Percentiles rank a stretch among this genome's conserved stretches.
Conservation (phyloP, 1,140 invertebrate genomes). For the Antheraea pernyi region DNA sequence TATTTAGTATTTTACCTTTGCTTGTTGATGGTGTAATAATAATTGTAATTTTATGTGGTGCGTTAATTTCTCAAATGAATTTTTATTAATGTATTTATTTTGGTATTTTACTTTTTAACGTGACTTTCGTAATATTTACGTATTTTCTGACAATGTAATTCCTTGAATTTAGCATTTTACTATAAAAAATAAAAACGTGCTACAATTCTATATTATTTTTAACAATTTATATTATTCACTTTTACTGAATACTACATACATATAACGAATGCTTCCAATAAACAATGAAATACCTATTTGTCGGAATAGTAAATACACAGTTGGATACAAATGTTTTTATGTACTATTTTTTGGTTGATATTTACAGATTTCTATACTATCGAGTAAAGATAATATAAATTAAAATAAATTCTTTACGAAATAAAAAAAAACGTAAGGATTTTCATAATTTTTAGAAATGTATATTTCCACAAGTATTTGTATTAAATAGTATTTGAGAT, state of each 20-base stretch:
- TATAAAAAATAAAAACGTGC: neutral
- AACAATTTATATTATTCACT: neutral
- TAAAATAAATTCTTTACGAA: slow-evolving; percentile 28
- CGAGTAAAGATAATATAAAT: slow-evolving; percentile 43
- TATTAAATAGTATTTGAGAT: slow-evolving; percentile 10
- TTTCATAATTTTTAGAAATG: slow-evolving; percentile 5
- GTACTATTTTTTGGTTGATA: slow-evolving; percentile 12
- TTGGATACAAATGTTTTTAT: neutral
- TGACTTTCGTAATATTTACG: slow-evolving; percentile 7
- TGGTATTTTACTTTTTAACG: slow-evolving; percentile 33
- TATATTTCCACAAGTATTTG: neutral
- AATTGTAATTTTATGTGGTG: slow-evolving; percentile 55
- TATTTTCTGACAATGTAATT: neutral
- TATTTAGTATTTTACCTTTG: slow-evolving; percentile 61
- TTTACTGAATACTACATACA: neutral
- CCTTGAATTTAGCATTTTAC: neutral
- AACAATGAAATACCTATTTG: neutral
- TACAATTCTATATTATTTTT: neutral
- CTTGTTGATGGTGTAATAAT: slow-evolving; percentile 52
- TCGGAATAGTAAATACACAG: neutral
- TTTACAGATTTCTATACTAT: slow-evolving; percentile 29
- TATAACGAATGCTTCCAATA: neutral
- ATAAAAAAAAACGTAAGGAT: neutral
- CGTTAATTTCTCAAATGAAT: slow-evolving; percentile 60
- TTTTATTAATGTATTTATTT: slow-evolving; percentile 13